Evolutionary conservation across 2,888 invertebrate genomes (phyloP), one percentile per base, ranked within the genome.

Genomic region (Baccha elongata): DNA sequence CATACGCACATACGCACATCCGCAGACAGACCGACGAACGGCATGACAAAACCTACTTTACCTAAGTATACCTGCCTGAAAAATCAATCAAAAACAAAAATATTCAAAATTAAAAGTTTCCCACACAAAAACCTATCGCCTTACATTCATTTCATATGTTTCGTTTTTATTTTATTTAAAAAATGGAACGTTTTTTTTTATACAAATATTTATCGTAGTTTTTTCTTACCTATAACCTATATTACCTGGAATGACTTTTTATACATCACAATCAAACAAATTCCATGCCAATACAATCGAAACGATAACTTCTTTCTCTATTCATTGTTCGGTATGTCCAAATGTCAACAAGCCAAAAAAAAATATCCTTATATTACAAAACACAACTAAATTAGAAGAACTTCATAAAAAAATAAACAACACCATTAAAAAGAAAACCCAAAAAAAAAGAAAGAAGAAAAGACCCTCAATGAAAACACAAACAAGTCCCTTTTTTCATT

Each of bases 401-500:
- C 44, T 60, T 60, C 13, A 29, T 60, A 29, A 60, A 60, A 60
- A 60, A 17, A 29, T 29, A 44, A 60, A 44, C 44, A 60, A 29
- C 29, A 42, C 10, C 42, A 55, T 15, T 37, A 55, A 17, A 55
- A 55, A 55, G 23, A 23, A 6, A 21, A 19, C 21, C 17, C 19
- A n/a, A 8, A 55, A 4, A 29, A 15, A 10, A 32, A 4, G 8
- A 0, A 26, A 6, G n/a, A 26, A 44, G 29, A 19, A 60, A 37
- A 8, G 7, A 58, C 0, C 40, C 23, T n/a, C 23, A 32, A 60
- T 17, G 17, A 29, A 60, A 60, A 60, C 40, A 58, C 58, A 58
- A 58, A 58, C 53, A 44, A 60, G 44, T 60, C 44, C 60, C 7
- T 60, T 42, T 55, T 60, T 42, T 5, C 44, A n/a, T 44, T 60